Evolutionary conservation across 2,797 vertebrate species (phyloP).

Genomic region (Clarias fuscus): DNA sequence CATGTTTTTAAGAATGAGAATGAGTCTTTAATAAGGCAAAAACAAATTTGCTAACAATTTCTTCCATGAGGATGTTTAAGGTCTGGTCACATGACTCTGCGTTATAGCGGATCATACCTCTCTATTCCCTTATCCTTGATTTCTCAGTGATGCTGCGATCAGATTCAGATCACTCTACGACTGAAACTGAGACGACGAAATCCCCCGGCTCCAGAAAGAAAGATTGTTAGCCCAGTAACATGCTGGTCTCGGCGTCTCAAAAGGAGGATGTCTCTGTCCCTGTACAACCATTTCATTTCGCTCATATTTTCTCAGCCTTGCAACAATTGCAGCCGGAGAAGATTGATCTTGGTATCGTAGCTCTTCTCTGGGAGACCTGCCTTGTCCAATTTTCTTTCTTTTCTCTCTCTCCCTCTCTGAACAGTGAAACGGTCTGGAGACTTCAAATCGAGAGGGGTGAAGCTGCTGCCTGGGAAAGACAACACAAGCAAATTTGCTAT

Average conservation of each 20-base stretch:
- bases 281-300: neutral
- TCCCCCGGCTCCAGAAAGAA: neutral
- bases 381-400: slow-evolving; percentile 66
- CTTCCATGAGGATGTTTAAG: neutral
- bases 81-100: neutral
- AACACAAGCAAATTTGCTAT: slow-evolving; percentile 95
- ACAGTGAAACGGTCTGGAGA: slow-evolving; percentile 88
- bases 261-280: slow-evolving; percentile 27
- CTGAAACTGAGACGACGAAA: neutral
- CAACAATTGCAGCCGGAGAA: slow-evolving; percentile 8
- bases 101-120: neutral
- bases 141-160: neutral
- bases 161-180: neutral
- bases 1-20: too few relatives aligned
- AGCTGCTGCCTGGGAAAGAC: slow-evolving; percentile 94
- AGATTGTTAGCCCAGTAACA: slow-evolving; percentile 28
- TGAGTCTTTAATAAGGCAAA: neutral
- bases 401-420: slow-evolving; percentile 65
- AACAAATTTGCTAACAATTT: neutral
- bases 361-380: slow-evolving; percentile 52
- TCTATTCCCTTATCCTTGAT: neutral
- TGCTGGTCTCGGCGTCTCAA: neutral
- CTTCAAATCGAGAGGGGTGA: slow-evolving; percentile 96
- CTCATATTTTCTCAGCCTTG: slow-evolving; percentile 23
- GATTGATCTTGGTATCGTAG: slow-evolving; percentile 34